These are phyloP conservation scores for Clepsis dumicolana DNA, from an alignment of 2,888 invertebrate species.

Conservation along the genomic window DNA sequence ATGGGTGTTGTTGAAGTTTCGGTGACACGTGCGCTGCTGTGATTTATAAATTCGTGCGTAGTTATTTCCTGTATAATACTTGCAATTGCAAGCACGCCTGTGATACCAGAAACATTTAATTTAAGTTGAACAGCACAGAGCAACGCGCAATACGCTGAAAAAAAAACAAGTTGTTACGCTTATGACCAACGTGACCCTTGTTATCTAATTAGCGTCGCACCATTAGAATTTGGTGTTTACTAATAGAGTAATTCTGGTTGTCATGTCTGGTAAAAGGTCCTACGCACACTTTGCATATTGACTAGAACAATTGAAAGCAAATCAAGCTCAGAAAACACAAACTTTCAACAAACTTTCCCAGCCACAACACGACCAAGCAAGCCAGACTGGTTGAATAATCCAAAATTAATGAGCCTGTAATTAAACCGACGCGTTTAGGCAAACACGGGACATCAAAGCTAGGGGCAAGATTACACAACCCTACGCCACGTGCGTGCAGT, in stretches of 20 bases:
- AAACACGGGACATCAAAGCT: conserved; percentile 82
- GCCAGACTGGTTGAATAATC: conserved; percentile 72
- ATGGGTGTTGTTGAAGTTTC: conserved; percentile 31
- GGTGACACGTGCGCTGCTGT: conserved; percentile 26
- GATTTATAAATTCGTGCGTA: conserved; percentile 9
- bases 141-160: too few relatives aligned
- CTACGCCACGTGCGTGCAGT: conserved; percentile 79
- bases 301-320: background rate
- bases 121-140: too few relatives aligned
- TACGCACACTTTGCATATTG: background rate
- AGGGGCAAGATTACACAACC: conserved; percentile 77
- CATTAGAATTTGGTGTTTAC: too few relatives aligned
- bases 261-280: too few relatives aligned
- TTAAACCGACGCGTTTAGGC: conserved; percentile 79
- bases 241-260: too few relatives aligned
- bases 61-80: background rate
- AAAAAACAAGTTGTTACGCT: too few relatives aligned
- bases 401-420: conserved; percentile 83
- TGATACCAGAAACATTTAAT: too few relatives aligned
- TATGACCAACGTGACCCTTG: too few relatives aligned
- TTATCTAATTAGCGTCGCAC: too few relatives aligned
- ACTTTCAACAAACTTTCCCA: conserved; percentile 42
- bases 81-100: background rate
- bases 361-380: conserved; percentile 48
- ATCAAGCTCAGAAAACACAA: conserved; percentile 4